Evolutionary conservation across 2,113 vertebrate species (phyloP).

Genomic region (Malurus alboscapulatus): DNA sequence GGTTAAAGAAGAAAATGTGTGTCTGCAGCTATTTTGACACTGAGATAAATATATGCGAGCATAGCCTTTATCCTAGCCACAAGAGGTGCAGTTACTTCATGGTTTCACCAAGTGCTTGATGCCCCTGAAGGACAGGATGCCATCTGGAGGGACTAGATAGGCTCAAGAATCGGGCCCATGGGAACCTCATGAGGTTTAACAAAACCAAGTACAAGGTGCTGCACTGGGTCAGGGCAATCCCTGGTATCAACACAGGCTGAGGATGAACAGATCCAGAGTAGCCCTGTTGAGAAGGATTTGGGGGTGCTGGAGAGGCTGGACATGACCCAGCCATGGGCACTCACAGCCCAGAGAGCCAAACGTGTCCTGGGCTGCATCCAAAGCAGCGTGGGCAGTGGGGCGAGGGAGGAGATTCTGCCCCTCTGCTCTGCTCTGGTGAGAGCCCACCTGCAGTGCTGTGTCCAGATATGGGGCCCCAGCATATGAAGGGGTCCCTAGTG

Average conservation of each 20-base stretch:
- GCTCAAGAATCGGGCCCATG: neutral
- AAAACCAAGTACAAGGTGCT: neutral
- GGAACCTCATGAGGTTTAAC: neutral
- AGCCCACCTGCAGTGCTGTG: neutral
- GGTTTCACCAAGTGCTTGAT: neutral
- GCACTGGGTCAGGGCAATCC: fast-evolving
- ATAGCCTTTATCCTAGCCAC: neutral
- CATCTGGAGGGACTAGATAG: neutral
- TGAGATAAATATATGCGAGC: neutral
- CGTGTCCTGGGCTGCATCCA: neutral
- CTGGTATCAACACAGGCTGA: fast-evolving
- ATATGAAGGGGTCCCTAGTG: fast-evolving
- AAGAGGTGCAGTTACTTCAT: neutral
- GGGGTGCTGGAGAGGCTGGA: neutral
- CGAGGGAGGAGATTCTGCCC: neutral
- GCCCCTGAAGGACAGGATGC: neutral
- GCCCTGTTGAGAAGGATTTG: neutral
- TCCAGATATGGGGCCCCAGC: fast-evolving
- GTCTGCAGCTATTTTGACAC: neutral
- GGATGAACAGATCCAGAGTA: neutral
- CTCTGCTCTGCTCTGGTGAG: neutral
- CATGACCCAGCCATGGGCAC: fast-evolving
- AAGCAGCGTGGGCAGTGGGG: fast-evolving
- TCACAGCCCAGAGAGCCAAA: neutral
- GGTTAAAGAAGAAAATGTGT: neutral